Evolutionary conservation across 2,797 vertebrate genomes (phyloP), one percentile per base, ranked within the genome.

Genomic region (Brachyrhaphis roseni): DNA sequence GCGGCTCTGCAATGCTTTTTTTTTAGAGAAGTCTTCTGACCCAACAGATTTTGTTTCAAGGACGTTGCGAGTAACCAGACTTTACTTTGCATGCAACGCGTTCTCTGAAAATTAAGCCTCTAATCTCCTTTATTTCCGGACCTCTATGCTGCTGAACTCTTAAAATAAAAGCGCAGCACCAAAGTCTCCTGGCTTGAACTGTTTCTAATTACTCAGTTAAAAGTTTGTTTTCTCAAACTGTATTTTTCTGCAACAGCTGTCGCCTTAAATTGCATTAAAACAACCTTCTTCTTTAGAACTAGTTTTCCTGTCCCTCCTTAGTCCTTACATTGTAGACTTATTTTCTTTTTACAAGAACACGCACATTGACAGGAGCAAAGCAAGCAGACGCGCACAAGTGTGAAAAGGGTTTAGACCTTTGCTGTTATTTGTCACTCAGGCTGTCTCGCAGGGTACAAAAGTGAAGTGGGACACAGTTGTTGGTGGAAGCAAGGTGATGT

Each of bases 361-460:
- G 53, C 10, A 3, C 41, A 15, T 28, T 79, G 79, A 79, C 82
- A 72, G 79, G 76, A 8, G 57, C 23, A 78, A 51, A 59, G 78
- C 74, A 74, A 78, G 62, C 49, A 77, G 79, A 90, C 74, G 70
- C 81, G 86, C 75, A 78, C 72, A 46, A 80, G 83, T 78, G 80
- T 68, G 79, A 82, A 71, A 78, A 84, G 68, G 64, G 76, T 81
- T 79, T 43, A 78, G 81, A 88, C 80, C 89, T 84, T 86, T 83
- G 85, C 78, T 88, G 89, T 91, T 86, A 88, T 90, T 88, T 89
- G 90, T 93, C 90, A 93, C 84, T 91, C 87, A 77, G 77, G 46
- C 59, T 68, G 59, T 84, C 74, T 87, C 84, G 49, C 55, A 34
- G 84, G 84, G 82, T 78, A 78, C 82, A 75, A 80, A 90, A 87